phyloP scores from a whole-genome alignment of 2,797 vertebrate species.

The Muraenolepis orangiensis region DNA sequence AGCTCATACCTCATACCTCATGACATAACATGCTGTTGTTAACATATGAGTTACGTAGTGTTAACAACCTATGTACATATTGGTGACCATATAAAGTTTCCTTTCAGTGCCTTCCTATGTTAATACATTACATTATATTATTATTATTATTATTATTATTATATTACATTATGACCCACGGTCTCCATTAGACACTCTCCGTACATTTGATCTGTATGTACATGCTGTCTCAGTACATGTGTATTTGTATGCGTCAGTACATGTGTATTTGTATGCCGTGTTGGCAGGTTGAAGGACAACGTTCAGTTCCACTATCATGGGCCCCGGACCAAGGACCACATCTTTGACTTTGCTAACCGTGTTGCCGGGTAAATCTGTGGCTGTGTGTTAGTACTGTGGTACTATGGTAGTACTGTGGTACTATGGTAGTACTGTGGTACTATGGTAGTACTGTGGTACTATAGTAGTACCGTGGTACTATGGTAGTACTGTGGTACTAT shows the following conservation, averaged over 20 bases:
- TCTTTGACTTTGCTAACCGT: conserved; percentile 88
- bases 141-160: too few species aligned
- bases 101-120: not conserved
- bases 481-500: not conserved
- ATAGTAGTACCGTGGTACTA: not conserved
- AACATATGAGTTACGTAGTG: not conserved
- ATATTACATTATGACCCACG: too few species aligned
- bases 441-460: not conserved
- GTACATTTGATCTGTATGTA: too few species aligned
- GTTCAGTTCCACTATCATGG: conserved; percentile 86
- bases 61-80: not conserved
- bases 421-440: not conserved
- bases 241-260: not conserved
- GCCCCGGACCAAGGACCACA: conserved; percentile 86
- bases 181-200: too few species aligned
- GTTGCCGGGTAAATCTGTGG: conserved; percentile 85
- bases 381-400: not conserved
- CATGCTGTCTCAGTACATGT: not conserved
- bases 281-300: conserved; percentile 83
- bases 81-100: not conserved
- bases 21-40: not conserved
- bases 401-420: not conserved
- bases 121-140: not conserved
- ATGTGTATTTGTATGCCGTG: not conserved
- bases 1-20: not conserved